Base-by-base conservation (phyloP, 2,797 vertebrate genomes). In the Sylvia borin region DNA sequence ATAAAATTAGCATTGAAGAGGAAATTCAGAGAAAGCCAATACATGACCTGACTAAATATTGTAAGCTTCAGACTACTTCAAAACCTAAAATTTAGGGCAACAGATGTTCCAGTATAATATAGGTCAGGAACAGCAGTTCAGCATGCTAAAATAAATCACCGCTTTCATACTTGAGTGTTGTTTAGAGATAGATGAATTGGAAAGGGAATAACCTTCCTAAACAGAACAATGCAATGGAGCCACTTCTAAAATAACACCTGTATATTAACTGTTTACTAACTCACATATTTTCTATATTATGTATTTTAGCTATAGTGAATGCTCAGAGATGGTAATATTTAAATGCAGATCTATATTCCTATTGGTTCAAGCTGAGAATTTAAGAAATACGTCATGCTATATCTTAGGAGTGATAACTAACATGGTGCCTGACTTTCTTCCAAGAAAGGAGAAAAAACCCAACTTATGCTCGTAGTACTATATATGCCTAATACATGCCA, bases 81-180 rank as follows among this genome's bases (percentile, higher is more conserved):
- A 93, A 95, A 78, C 48, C 60, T 73, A 79, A 92, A 96, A 86
- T 67, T 72, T 75, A 90, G 80, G 82, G 60, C 70, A 90, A 88
- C 90, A 93, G 92, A 95, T 95, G 85, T 93, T 96, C 60, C 67
- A 67, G 54, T 75, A 92, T 70, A 96, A 93, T 81, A 89, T 29
- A 93, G 89, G 92, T 92, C 95, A 95, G 72, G 51, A 83, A 85
- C 20, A 85, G 76, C 62, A 92, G 36, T 80, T 85, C 62, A 84
- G 82, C 43, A 27, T 57, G 19, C 84, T 85, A 92, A 88, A 96
- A 95, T 88, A 92, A 94, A 92, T 62, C 82, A 83, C 48, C 55
- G 62, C 68, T 92, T 94, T 95, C 76, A 76, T 61, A 92, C 84
- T 18, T 82, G 73, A 88, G 20, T 38, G n/a, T 43, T 94, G 62